Evolutionary conservation across 2,797 vertebrate genomes (phyloP).

Genomic region (Smutsia gigantea): DNA sequence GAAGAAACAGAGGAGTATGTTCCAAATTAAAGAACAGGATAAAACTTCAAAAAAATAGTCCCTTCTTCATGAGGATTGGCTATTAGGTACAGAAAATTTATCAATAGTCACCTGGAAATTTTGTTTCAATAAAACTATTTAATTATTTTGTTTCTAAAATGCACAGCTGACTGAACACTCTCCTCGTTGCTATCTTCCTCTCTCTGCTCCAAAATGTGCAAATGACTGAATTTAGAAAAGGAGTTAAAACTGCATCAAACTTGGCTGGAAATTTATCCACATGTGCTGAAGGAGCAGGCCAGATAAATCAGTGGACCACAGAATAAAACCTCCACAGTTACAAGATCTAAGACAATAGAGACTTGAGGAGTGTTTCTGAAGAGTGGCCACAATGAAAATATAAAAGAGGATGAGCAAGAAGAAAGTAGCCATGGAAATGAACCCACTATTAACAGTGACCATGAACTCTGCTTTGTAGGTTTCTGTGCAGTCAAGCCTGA

Average conservation of each 20-base stretch:
- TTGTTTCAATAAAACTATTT: conserved; percentile 4
- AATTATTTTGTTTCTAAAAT: conserved; percentile 27
- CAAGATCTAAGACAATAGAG: conserved; percentile 54
- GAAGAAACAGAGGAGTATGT: background rate
- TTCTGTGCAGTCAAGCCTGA: conserved; percentile 67
- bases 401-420: conserved; percentile 58
- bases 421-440: conserved; percentile 60
- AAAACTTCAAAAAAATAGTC: background rate
- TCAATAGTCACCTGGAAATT: background rate
- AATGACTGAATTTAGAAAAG: conserved; percentile 72
- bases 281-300: conserved; percentile 40
- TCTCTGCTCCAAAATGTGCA: conserved; percentile 69
- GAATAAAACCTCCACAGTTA: conserved; percentile 62
- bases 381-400: conserved; percentile 20
- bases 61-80: background rate
- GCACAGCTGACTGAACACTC: conserved; percentile 28
- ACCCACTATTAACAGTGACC: conserved; percentile 58
- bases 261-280: conserved; percentile 71
- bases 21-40: background rate
- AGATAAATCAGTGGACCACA: conserved; percentile 57
- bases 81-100: background rate
- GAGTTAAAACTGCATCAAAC: conserved; percentile 73
- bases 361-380: conserved; percentile 46
- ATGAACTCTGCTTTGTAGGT: conserved; percentile 32
- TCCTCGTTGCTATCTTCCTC: conserved; percentile 60